Conservation (phyloP, 2,113 vertebrate genomes). For the Setophaga coronata region DNA sequence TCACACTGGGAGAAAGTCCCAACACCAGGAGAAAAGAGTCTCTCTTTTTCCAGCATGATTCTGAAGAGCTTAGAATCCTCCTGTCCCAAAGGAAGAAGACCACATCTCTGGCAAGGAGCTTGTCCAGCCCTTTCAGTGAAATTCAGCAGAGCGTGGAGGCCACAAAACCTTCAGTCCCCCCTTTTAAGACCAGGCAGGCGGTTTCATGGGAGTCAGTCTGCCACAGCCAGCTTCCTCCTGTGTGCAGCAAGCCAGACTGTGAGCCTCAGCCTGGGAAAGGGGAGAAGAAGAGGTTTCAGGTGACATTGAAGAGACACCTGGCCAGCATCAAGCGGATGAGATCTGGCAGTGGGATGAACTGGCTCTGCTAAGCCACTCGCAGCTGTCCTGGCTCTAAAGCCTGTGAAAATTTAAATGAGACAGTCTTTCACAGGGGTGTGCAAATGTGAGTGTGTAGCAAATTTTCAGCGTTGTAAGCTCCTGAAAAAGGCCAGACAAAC, state of each 20-base stretch:
- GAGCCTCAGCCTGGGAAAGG: not conserved
- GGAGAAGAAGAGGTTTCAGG: constrained; percentile 64
- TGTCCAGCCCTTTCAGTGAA: not conserved
- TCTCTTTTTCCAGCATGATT: constrained; percentile 68
- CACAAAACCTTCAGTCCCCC: not conserved
- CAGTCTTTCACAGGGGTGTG: not conserved
- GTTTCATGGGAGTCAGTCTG: not conserved
- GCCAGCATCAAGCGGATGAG: constrained; percentile 3
- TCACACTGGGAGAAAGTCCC: constrained; percentile 65
- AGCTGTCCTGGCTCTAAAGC: not conserved
- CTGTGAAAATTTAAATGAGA: not conserved
- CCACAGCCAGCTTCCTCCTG: not conserved
- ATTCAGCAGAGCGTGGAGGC: not conserved
- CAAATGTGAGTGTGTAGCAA: not conserved
- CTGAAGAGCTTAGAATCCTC: constrained; percentile 18
- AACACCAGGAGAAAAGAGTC: constrained; percentile 69
- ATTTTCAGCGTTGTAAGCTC: not conserved
- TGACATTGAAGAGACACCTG: constrained; percentile 57
- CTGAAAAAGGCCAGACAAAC: not conserved
- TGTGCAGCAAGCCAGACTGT: not conserved
- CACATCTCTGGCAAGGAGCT: not conserved
- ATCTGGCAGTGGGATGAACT: not conserved
- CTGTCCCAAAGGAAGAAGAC: constrained; percentile 24
- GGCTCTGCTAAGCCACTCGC: not conserved
- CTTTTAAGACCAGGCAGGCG: not conserved